A percentile compares a stretch with the other conserved stretches of the same genome.
phyloP scores from a whole-genome alignment of 1,140 invertebrate genomes.

The Leptopilina clavipes region DNA sequence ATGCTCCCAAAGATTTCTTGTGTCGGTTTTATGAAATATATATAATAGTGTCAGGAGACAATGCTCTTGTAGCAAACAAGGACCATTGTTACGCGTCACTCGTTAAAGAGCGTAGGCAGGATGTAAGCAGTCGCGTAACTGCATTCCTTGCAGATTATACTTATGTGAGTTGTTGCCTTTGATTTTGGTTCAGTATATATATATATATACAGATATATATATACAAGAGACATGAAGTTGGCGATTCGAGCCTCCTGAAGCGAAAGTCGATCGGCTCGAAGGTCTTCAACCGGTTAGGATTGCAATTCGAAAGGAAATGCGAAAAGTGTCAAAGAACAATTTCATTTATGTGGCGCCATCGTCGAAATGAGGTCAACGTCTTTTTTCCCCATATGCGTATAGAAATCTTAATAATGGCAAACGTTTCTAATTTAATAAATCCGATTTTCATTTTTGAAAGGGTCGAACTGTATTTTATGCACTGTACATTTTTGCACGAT shows the following conservation, averaged over 20 bases:
- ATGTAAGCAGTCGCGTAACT: slow-evolving; percentile 59
- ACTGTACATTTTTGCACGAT: too few relatives aligned
- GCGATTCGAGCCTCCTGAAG: slow-evolving; percentile 6
- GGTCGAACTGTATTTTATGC: too few relatives aligned
- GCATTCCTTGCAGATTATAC: slow-evolving; percentile 54
- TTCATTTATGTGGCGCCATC: slow-evolving; percentile 18
- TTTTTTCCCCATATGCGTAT: too few relatives aligned
- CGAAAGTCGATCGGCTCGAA: slow-evolving; percentile 14
- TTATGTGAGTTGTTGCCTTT: slow-evolving; percentile 35
- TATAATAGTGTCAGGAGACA: slow-evolving; percentile 14
- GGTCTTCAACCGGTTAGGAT: slow-evolving; percentile 2
- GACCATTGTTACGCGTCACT: slow-evolving; percentile 52
- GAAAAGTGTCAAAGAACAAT: slow-evolving; percentile 19
- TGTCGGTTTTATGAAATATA: slow-evolving; percentile 2
- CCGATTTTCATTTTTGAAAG: neutral
- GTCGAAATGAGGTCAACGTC: neutral
- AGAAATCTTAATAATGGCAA: neutral
- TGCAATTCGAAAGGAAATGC: slow-evolving; percentile 18
- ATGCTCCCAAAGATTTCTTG: neutral
- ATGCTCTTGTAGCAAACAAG: slow-evolving; percentile 19
- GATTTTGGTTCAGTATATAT: neutral
- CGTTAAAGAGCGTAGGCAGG: slow-evolving; percentile 59
- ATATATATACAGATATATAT: neutral
- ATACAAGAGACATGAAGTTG: neutral
- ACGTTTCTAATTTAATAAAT: neutral